Percentiles rank a stretch among this genome's conserved stretches.
phyloP scores from a whole-genome alignment of 2,888 invertebrate genomes.

The Galerucella calmariensis region DNA sequence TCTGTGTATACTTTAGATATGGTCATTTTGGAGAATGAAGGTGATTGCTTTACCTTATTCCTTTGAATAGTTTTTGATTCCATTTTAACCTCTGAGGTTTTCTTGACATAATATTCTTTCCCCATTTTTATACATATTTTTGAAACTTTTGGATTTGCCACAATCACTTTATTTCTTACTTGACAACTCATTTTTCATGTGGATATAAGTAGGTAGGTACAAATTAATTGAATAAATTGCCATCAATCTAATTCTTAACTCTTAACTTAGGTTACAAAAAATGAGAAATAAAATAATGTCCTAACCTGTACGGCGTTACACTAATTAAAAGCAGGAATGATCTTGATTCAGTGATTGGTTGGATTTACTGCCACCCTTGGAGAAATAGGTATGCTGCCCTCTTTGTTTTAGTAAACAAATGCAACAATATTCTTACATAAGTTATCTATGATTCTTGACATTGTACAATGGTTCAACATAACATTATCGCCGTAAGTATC shows the following conservation, averaged over 20 bases:
- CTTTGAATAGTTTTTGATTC: neutral
- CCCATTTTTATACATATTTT: neutral
- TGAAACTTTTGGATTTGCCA: constrained; percentile 12
- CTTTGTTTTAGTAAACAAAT: neutral
- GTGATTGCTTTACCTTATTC: neutral
- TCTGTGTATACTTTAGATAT: constrained; percentile 34
- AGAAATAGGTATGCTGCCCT: too few relatives aligned
- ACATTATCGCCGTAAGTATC: too few relatives aligned
- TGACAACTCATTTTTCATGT: constrained; percentile 1
- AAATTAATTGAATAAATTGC: too few relatives aligned
- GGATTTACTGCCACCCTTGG: neutral
- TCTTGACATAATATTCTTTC: neutral
- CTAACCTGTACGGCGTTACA: neutral
- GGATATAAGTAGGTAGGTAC: too few relatives aligned
- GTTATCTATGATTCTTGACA: too few relatives aligned
- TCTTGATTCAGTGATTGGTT: neutral
- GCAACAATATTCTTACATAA: too few relatives aligned
- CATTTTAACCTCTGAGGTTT: neutral
- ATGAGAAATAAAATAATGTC: neutral
- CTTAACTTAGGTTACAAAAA: neutral
- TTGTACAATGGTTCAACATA: too few relatives aligned
- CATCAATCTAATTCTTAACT: too few relatives aligned
- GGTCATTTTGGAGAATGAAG: constrained; percentile 16
- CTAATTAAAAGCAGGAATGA: neutral
- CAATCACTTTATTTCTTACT: constrained; percentile 13